Evolutionary conservation across 2,113 vertebrate genomes (phyloP), one percentile per base, ranked within the genome.

Genomic region (Corydoras maculifer): DNA sequence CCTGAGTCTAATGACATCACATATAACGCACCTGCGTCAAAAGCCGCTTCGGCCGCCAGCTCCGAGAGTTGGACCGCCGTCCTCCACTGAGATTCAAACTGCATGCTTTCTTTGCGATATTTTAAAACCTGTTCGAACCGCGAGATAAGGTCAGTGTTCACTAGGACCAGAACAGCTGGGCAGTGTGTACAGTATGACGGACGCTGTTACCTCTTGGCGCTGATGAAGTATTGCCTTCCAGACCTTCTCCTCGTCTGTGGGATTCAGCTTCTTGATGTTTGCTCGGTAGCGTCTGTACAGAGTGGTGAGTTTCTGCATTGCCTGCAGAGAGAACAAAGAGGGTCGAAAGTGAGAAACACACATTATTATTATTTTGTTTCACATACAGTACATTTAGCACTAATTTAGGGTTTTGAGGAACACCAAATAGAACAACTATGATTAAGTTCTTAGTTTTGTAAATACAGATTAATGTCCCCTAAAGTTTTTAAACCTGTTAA

Each of bases 41-140:
- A 83, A 6, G 83, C 83, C 8, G 79, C 74, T 35, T 81, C 82
- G 18, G 70, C 81, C 48, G 79, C 83, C 67, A 78, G 48, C 58
- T 81, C 32, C 6, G 79, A 80, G 3, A 85, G 64, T 11, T 66
- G 61, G 25, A 78, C 25, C 8, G 83, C 82, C 2, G 6, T 74
- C 77, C 53, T 75, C 83, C 83, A 85, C 64, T 54, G 68, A 4
- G 75, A 68, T 78, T 83, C 78, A 58, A 80, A 85, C 12, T 11
- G 55, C 25, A 74, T 63, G 51, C 70, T 81, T 2, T 75, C 64
- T 10, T 81, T 66, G 32, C 49, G 58, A 30, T 6, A 62, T 29
- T 55, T 66, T 31, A 31, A 55, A 54, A 65, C 13, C 80, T 73
- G 72, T 55, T 73, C 65, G 62, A 68, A 72, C 3, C 12, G 61